Base-by-base conservation (phyloP, 2,113 vertebrate genomes). In the Edolisoma coerulescens region DNA sequence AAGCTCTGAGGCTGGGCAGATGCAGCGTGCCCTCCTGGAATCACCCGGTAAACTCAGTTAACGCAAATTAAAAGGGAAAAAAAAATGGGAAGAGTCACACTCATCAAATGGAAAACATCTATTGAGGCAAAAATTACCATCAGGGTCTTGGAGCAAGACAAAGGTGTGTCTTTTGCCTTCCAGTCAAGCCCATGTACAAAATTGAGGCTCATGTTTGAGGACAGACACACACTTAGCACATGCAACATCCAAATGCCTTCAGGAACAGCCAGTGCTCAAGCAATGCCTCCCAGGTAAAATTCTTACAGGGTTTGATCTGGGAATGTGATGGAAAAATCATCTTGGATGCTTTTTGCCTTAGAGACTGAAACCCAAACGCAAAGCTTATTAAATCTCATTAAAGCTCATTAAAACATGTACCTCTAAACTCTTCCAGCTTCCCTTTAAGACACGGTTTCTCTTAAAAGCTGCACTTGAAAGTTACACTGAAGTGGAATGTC, bases 401-500 rank as follows among this genome's bases (percentile, higher is more conserved):
- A 89, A 89, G 73, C 54, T 87, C 42, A 45, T 87, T 93, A 81
- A 64, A 94, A 70, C 52, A 74, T 42, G 75, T 10, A 90, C 21
- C 26, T 86, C 60, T 79, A 75, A 96, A 81, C 41, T 42, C 22
- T 84, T 86, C 65, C 85, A 84, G 67, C 71, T 95, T 94, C 69
- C 42, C 16, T 95, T 84, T 83, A 92, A 96, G 93, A 96, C 60
- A 87, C 0, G 0, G 9, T 85, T 74, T 84, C 89, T 91, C 39
- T 75, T 90, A 83, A 91, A 93, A 96, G 82, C 79, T 90, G 94
- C 65, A 67, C 60, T 86, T 84, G 67, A 91, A 95, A 96, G 77
- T 87, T 77, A 82, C 64, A 56, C 2, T 77, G 81, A 93, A 95
- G 59, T 95, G 90, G 95, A 97, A 97, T 83, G 92, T 92, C 74